Base-by-base conservation (phyloP, 2,888 invertebrate genomes). In the Cabera pusaria region DNA sequence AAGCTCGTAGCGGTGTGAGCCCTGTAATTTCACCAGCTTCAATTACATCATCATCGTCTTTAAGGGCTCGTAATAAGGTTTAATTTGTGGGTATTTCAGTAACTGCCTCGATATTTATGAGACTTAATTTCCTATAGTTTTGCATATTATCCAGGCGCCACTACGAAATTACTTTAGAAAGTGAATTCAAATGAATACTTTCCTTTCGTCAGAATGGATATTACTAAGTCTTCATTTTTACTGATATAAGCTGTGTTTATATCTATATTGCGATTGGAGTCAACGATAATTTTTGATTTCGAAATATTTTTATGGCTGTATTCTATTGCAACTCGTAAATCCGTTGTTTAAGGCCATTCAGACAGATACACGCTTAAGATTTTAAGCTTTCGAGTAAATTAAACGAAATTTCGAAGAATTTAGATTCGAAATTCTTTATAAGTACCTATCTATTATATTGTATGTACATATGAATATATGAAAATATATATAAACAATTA, bases 121-220 rank as follows among this genome's bases (percentile, higher is more conserved):
- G 10, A 36, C 41, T 37, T 29, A 16, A 17, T 32, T 14, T 32
- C 22, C 35, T 43, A 9, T 7, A 26, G 5, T 4, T 14, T 14
- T 14, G 43, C 50, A 48, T 50, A 16, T 32, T 14, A 20, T 40
- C 20, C 24, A 33, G 20, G 14, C 8, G 20, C 23, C 6, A 16
- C 16, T 7, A 47, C 45, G 32, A 61, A 59, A 51, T 55, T 46
- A 53, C 52, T 44, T 57, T 58, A 55, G 61, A 66, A 67, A 69
- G 63, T 54, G 56, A 55, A 57, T 58, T 49, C 51, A 52, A 57
- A 62, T 47, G 37, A 44, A 38, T 36, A 51, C 64, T 70, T 69
- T 69, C 66, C 52, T 52, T 52, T 44, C 19, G 6, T 26, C 17
- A 37, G 39, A 40, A 35, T 25, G 45, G 46, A 47, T 52, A 49